Base-by-base conservation (phyloP, 2,113 vertebrate genomes). In the Haemorhous mexicanus region DNA sequence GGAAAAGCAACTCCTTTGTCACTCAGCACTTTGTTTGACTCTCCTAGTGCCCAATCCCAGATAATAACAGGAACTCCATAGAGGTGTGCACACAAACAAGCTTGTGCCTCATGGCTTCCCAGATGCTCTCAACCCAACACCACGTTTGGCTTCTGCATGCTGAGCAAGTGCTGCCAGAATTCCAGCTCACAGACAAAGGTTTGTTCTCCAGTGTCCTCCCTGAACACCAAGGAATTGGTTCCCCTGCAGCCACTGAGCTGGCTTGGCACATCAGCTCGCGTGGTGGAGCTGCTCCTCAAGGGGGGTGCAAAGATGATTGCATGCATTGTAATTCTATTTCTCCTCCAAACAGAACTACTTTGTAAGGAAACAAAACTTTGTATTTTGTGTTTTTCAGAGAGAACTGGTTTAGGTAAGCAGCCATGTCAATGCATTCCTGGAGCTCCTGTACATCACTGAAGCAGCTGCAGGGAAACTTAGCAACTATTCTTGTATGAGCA, bases 321-420 rank as follows among this genome's bases (percentile, higher is more conserved):
- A 17, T 9, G 26, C 2, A 3, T 24, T 16, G 7, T 39, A 82
- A 90, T 77, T 30, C 32, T 49, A 12, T 37, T 94, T 67, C 66
- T 83, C 37, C 70, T 61, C 62, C 11, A 87, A 92, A 68, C 37
- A 78, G 32, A 82, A 32, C 19, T 53, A n/a, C 24, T 87, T 62
- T 32, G 37, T 26, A 58, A 62, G 11, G 16, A 86, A 88, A 58
- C 5, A 76, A 17, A 24, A 23, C 44, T 49, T 80, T 24, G 28
- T 39, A 19, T 75, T 52, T 64, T 81, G 14, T 90, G 41, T n/a
- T 91, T 96, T 95, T 27, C 90, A 93, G 70, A 72, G 11, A 50
- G 43, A 75, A 66, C 12, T 39, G 21, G 8, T 32, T 91, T 53
- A 59, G n/a, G 32, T 41, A 79, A 46, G 17, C 22, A 63, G 49